Conservation (phyloP, 2,888 invertebrate species). For the Idaea straminata region DNA sequence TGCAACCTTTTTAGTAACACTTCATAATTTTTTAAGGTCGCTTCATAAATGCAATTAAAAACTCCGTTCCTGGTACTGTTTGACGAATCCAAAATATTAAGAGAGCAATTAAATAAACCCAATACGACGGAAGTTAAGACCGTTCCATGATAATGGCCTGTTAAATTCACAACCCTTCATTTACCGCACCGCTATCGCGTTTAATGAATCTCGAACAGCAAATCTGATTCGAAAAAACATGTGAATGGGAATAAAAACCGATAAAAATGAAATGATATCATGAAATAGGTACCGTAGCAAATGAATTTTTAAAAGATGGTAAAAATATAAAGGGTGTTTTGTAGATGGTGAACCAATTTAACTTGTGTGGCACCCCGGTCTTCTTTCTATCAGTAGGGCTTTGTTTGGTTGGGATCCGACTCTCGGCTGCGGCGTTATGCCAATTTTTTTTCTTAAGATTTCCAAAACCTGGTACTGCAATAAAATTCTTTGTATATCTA, state of each 20-base stretch:
- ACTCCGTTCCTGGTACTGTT: background rate
- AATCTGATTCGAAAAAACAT: background rate
- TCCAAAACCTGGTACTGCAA: no score
- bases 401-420: no score
- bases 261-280: background rate
- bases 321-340: background rate
- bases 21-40: background rate
- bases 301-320: background rate
- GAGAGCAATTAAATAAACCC: constrained; percentile 1
- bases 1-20: no score
- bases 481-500: no score
- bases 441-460: no score
- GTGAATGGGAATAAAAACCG: background rate
- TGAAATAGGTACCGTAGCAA: background rate
- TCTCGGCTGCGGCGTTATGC: no score
- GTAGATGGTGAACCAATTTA: no score
- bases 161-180: background rate
- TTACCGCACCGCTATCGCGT: background rate
- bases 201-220: background rate
- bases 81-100: background rate
- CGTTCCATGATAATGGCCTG: background rate
- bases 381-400: no score
- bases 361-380: no score
- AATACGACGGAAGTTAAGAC: background rate
- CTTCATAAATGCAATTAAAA: background rate